Evolutionary conservation across 2,113 vertebrate genomes (phyloP).

Genomic region (Notarius quadriscutis): DNA sequence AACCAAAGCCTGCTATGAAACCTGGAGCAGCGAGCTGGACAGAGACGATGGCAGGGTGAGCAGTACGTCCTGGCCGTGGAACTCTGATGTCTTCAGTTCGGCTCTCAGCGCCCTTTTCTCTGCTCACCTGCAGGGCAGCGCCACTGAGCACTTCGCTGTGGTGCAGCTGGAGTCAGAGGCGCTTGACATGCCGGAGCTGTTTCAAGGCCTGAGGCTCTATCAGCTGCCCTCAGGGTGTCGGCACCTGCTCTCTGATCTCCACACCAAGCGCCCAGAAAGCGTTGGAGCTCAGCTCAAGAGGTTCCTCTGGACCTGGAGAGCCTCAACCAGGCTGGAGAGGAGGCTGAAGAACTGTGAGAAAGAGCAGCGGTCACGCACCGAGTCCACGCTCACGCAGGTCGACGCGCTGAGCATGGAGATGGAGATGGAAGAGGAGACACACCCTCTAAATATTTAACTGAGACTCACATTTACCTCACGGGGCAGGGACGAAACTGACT

Average conservation of each 20-base stretch:
- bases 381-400: conserved; percentile 27
- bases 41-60: background rate
- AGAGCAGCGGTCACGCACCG: background rate
- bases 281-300: conserved; percentile 7
- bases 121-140: conserved; percentile 59
- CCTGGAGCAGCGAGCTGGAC: background rate
- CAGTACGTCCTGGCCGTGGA: background rate
- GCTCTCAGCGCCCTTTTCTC: conserved; percentile 75
- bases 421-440: conserved; percentile 4
- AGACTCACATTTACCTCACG: background rate
- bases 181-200: conserved; percentile 64
- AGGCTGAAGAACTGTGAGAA: conserved; percentile 18
- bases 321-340: conserved; percentile 28
- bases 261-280: conserved; percentile 3
- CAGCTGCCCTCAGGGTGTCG: conserved; percentile 76
- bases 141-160: conserved; percentile 70
- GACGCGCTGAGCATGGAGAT: conserved; percentile 19
- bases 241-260: conserved; percentile 69
- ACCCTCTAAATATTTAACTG: background rate
- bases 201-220: conserved; percentile 74
- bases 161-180: conserved; percentile 72
- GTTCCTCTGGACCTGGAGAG: conserved; percentile 34
- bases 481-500: background rate
- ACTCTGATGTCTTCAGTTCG: conserved; percentile 72
- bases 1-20: conserved; percentile 58